These are phyloP conservation scores for Falco biarmicus DNA, from an alignment of 2,797 vertebrate species.

Conservation along the genomic window DNA sequence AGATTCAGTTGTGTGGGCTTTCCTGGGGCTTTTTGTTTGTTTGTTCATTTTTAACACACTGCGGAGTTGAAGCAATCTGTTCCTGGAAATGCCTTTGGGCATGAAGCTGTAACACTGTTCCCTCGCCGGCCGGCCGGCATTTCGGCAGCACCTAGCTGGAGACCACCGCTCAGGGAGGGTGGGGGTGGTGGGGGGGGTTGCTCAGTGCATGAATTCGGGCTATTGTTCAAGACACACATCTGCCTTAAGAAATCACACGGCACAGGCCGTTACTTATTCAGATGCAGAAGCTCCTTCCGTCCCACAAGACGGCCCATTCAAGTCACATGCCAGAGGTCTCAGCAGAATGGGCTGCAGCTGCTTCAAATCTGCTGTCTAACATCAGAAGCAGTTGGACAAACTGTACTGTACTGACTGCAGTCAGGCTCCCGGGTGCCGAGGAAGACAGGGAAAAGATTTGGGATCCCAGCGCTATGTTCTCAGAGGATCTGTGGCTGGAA, in stretches of 20 bases:
- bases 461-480: conserved; percentile 77
- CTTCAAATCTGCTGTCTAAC: conserved; percentile 81
- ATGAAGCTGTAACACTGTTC: conserved; percentile 64
- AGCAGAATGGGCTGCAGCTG: conserved; percentile 83
- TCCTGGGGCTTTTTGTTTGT: conserved; percentile 21
- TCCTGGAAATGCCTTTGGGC: conserved; percentile 77
- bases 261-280: conserved; percentile 83
- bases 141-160: conserved; percentile 48
- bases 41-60: conserved; percentile 48
- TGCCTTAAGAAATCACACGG: conserved; percentile 85
- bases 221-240: conserved; percentile 91
- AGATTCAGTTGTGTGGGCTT: conserved; percentile 54
- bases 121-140: conserved; percentile 14
- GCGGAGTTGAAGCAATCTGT: conserved; percentile 73
- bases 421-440: conserved; percentile 64
- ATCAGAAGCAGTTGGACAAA: conserved; percentile 77
- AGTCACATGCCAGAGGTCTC: conserved; percentile 86
- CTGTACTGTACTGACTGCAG: conserved; percentile 53
- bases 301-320: conserved; percentile 83
- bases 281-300: conserved; percentile 84
- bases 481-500: conserved; percentile 79
- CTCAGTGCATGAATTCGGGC: conserved; percentile 81
- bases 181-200: not conserved
- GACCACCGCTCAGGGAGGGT: conserved; percentile 5
- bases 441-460: conserved; percentile 81